A percentile compares a stretch with the other conserved stretches of the same genome.
Evolutionary conservation across 35 echinoderm and acorn worm genomes (phyloP).

Genomic region (Ophioderma brevispina): DNA sequence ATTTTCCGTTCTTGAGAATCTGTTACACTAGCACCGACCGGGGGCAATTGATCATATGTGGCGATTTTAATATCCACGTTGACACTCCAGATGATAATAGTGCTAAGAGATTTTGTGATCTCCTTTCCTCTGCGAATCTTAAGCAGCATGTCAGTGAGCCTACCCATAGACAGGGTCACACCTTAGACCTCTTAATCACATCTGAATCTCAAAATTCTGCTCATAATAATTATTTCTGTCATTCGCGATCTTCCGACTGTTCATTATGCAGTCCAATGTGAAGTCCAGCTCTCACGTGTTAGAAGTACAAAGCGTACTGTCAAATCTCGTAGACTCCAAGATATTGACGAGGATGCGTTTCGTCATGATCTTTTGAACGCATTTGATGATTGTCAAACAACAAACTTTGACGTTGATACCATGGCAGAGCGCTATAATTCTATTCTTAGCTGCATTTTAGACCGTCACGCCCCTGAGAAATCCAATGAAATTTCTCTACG

Average conservation of each 20-base stretch:
- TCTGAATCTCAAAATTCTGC: background rate
- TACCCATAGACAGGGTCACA: conserved; percentile 1
- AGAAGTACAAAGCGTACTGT: background rate
- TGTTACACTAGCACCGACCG: background rate
- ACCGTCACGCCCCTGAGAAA: background rate
- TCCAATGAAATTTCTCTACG: background rate
- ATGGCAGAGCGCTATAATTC: background rate
- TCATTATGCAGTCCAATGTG: conserved; percentile 7
- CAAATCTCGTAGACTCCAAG: background rate
- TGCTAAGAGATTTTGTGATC: conserved; percentile 4
- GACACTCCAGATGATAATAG: background rate
- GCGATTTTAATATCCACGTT: conserved; percentile 35
- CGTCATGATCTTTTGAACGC: background rate
- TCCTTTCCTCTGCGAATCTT: conserved; percentile 1
- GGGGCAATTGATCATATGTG: conserved; percentile 9
- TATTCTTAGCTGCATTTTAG: background rate
- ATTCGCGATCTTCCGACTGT: background rate
- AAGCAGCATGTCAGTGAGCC: background rate
- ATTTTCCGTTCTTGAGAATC: conserved; percentile 24
- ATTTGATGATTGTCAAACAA: background rate
- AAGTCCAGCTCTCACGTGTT: background rate
- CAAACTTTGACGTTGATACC: background rate
- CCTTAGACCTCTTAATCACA: conserved; percentile 23
- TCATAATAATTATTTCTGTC: background rate
- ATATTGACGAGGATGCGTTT: background rate